Evolutionary conservation across 2,113 vertebrate species (phyloP), one percentile per base, ranked within the genome.

Genomic region (Sminthopsis crassicaudata): DNA sequence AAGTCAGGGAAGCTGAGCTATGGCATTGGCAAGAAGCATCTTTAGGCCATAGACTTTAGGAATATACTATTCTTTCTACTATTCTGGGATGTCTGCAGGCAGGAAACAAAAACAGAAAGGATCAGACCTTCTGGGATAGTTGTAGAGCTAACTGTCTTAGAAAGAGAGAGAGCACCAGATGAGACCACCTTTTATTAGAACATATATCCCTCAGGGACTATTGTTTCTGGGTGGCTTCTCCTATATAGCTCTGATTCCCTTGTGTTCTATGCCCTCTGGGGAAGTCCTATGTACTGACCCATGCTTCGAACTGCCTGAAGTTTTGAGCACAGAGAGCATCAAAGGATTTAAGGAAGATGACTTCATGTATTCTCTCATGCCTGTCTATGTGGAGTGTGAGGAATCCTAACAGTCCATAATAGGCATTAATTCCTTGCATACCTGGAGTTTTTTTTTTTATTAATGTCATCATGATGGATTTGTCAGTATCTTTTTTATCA

Each of bases 401-500:
- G 53, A 26, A 24, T 25, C 36, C 76, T n/a, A 42, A 55, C 55
- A 24, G 27, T 0, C 16, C 12, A 30, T 42, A 90, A 91, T 95
- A 52, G 94, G 53, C 89, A 50, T 90, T 53, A 57, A 88, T 94
- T 84, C 67, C n/a, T 42, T 84, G 30, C 84, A 51, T n/a, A 53
- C 53, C 60, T 5, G 9, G 36, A 84, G 55, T 24, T 48, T 48
- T 48, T 48, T 51, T 92, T 57, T n/a, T 53, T 53, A 51, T 92
- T 42, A 90, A 94, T 90, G 90, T 25, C 93, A 76, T n/a, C 92
- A 26, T 5, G 22, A 48, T 91, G 19, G 30, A 23, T 48, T 92
- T 91, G 91, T 92, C 90, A 96, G 27, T 22, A 94, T 51, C 90
- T 91, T 95, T 95, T 95, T 94, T 94, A 93, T 93, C 89, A 36